Percentiles rank a stretch among this genome's conserved stretches.
These are phyloP conservation scores for Hepsetus odoe DNA, from an alignment of 2,113 vertebrate species.

Conservation along the genomic window DNA sequence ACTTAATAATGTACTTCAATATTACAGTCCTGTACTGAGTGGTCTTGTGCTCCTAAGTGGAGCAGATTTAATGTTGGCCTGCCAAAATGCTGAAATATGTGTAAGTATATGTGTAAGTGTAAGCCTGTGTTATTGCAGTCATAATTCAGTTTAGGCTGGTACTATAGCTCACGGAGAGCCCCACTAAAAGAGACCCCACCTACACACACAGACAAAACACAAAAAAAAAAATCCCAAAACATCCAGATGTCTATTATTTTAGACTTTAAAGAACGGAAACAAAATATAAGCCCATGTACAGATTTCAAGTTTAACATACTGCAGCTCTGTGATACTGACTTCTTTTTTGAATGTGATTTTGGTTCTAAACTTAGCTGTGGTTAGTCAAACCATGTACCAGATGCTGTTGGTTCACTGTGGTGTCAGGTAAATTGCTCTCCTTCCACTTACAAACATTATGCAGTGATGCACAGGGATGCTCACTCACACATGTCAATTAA, in stretches of 20 bases:
- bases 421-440: not conserved
- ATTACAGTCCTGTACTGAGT: too few species aligned
- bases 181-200: constrained; percentile 54
- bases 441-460: constrained; percentile 5
- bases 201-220: constrained; percentile 19
- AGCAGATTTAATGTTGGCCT: constrained; percentile 53
- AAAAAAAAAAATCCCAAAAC: too few species aligned
- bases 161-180: constrained; percentile 42
- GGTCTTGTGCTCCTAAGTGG: constrained; percentile 48
- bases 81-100: constrained; percentile 60
- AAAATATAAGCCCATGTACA: too few species aligned
- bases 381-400: not conserved
- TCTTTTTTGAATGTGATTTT: too few species aligned
- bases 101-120: too few species aligned
- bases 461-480: not conserved
- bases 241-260: too few species aligned
- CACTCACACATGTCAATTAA: constrained; percentile 8
- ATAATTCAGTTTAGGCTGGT: constrained; percentile 60
- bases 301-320: too few species aligned
- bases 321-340: too few species aligned
- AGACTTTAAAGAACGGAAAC: too few species aligned
- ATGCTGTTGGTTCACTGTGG: constrained; percentile 37
- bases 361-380: too few species aligned
- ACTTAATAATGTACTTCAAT: too few species aligned
- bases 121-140: constrained; percentile 54